Conservation (phyloP, 2,888 invertebrate genomes). For the Chironomus tentans region DNA sequence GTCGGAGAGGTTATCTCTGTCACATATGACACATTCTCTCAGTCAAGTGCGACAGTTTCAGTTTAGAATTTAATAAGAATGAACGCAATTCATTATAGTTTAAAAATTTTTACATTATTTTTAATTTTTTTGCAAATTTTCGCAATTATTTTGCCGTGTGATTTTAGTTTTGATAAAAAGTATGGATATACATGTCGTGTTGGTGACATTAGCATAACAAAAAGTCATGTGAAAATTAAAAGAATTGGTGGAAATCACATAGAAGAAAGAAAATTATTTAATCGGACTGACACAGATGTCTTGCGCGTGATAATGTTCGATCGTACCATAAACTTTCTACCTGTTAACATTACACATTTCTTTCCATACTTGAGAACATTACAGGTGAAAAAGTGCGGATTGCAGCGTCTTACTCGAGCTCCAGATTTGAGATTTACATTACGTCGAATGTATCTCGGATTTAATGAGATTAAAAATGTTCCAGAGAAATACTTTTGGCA, state of each 20-base stretch:
- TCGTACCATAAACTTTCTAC: neutral
- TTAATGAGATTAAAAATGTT: slow-evolving; percentile 14
- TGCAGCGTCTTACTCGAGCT: neutral
- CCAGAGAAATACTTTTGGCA: slow-evolving; percentile 18
- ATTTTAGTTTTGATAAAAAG: slow-evolving; percentile 1
- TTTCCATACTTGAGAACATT: slow-evolving; percentile 8
- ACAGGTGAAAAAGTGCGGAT: slow-evolving; percentile 8
- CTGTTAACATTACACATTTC: neutral
- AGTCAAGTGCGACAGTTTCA: neutral
- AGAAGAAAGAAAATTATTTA: neutral
- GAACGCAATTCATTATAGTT: neutral
- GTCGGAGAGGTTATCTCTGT: neutral
- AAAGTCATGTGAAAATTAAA: neutral
- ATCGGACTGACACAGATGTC: neutral
- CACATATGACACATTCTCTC: neutral
- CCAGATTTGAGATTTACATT: neutral
- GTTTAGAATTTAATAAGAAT: neutral
- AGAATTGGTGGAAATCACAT: neutral
- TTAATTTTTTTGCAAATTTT: neutral
- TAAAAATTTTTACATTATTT: neutral
- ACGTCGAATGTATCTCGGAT: slow-evolving; percentile 2
- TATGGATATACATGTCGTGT: slow-evolving; percentile 2
- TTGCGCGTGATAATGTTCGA: neutral
- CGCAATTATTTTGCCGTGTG: neutral
- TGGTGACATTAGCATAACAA: neutral